Evolutionary conservation across 2,888 invertebrate species (phyloP).

Genomic region (Harpagoxenus sublaevis): DNA sequence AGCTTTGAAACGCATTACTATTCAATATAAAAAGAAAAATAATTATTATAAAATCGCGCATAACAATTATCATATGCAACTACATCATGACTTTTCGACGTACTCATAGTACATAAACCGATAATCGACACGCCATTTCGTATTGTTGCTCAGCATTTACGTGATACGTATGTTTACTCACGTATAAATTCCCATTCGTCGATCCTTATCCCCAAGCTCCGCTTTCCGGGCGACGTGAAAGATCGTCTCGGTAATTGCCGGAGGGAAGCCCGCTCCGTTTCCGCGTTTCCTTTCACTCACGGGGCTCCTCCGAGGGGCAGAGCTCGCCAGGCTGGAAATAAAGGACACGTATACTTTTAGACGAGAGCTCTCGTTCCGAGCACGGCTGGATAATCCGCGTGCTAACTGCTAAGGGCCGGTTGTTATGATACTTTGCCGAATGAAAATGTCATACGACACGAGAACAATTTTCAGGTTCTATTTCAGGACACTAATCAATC

Average conservation of each 20-base stretch:
- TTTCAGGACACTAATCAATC: background rate
- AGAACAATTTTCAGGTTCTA: background rate
- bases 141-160: background rate
- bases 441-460: conserved; percentile 4
- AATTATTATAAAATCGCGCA: background rate
- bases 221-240: conserved; percentile 57
- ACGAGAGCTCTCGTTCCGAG: conserved; percentile 28
- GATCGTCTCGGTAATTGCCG: conserved; percentile 70
- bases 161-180: conserved; percentile 24
- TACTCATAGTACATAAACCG: background rate
- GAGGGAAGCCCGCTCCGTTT: conserved; percentile 55
- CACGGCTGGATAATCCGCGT: conserved; percentile 47
- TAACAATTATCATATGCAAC: background rate
- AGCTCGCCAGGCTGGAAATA: conserved; percentile 59
- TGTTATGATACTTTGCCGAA: conserved; percentile 33
- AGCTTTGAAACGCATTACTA: background rate
- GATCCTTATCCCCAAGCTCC: conserved; percentile 25
- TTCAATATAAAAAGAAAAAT: background rate
- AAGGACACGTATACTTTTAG: conserved; percentile 46
- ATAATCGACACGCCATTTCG: background rate
- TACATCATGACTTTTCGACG: background rate
- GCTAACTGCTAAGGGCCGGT: conserved; percentile 38
- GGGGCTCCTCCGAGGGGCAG: conserved; percentile 18
- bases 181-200: conserved; percentile 49
- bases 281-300: conserved; percentile 19